Percentiles rank a stretch among this genome's conserved stretches.
Evolutionary conservation across 2,113 vertebrate species (phyloP).

Genomic region (Microtus pennsylvanicus): DNA sequence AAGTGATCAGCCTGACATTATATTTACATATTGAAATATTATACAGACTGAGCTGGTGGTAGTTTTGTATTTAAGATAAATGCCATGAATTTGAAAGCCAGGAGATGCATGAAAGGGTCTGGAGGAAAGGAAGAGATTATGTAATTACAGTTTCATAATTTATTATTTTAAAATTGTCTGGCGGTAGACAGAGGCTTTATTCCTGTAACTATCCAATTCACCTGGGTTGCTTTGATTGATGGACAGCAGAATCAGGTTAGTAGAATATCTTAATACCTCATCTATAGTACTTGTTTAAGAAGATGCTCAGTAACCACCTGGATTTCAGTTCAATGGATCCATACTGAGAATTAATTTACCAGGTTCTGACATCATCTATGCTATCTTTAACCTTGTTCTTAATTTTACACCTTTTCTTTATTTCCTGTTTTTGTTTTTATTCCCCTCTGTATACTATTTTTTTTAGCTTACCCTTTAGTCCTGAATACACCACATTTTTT

Average conservation of each 20-base stretch:
- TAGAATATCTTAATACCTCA: slow-evolving; percentile 84
- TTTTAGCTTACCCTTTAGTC: slow-evolving; percentile 84
- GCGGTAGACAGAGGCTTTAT: slow-evolving; percentile 88
- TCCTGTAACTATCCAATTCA: slow-evolving; percentile 88
- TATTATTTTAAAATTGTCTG: slow-evolving; percentile 81
- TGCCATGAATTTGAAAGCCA: not conserved
- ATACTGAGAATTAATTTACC: slow-evolving; percentile 79
- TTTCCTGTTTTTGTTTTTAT: not conserved
- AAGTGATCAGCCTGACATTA: not conserved
- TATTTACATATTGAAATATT: not conserved
- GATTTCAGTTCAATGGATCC: slow-evolving; percentile 76
- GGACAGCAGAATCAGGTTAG: slow-evolving; percentile 86
- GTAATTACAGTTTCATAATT: not conserved
- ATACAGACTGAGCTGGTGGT: not conserved
- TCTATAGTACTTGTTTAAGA: slow-evolving; percentile 80
- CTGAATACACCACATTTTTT: slow-evolving; percentile 86
- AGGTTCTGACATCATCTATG: slow-evolving; percentile 79
- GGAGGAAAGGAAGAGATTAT: not conserved
- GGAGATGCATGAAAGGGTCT: not conserved
- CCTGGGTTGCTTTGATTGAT: slow-evolving; percentile 89
- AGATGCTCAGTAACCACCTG: slow-evolving; percentile 80
- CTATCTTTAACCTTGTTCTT: slow-evolving; percentile 86
- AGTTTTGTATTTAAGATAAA: not conserved
- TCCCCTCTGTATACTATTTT: slow-evolving; percentile 83
- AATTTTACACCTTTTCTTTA: slow-evolving; percentile 83